phyloP scores from a whole-genome alignment of 2,113 vertebrate species.

The Peromyscus leucopus region DNA sequence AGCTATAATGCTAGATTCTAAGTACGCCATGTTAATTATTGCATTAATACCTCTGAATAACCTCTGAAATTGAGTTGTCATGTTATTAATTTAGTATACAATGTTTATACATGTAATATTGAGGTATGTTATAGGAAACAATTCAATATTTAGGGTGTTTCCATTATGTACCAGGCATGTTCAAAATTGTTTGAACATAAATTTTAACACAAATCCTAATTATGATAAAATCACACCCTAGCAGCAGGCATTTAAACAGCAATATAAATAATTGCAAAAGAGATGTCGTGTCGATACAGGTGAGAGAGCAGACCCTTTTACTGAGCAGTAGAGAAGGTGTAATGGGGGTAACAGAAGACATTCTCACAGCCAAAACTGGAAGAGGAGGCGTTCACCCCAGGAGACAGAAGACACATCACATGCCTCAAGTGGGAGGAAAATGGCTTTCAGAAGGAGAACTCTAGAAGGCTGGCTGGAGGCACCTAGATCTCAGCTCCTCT shows the following conservation, averaged over 20 bases:
- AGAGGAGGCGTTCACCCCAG: not conserved
- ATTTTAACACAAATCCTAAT: not conserved
- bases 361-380: not conserved
- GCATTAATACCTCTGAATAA: not conserved
- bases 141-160: not conserved
- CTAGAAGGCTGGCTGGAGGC: not conserved
- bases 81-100: not conserved
- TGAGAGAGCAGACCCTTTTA: not conserved
- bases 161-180: not conserved
- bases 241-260: not conserved
- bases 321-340: not conserved
- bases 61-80: not conserved
- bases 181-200: constrained; percentile 7
- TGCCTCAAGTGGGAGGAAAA: not conserved
- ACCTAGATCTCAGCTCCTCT: not conserved
- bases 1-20: not conserved
- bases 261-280: not conserved
- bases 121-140: not conserved
- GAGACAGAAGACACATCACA: not conserved
- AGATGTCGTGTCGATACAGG: not conserved
- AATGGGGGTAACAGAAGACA: not conserved
- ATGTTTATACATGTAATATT: not conserved
- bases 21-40: not conserved
- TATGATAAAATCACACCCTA: not conserved
- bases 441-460: not conserved